Conservation (phyloP, 2,113 vertebrate species). For the Pelobates fuscus region DNA sequence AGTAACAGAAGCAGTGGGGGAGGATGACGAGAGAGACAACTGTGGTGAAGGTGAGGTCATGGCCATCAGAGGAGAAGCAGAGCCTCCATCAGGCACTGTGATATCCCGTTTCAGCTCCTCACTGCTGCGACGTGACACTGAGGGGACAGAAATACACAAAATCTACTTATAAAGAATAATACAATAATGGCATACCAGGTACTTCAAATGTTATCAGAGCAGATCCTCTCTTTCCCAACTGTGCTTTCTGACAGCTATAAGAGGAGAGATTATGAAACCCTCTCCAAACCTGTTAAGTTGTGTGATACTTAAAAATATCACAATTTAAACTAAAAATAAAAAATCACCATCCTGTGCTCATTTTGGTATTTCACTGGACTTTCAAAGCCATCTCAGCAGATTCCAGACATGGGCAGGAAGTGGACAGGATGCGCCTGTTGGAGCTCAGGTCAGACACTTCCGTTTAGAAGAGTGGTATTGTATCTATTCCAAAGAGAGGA, state of each 20-base stretch:
- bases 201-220: no score
- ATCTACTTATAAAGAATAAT: neutral
- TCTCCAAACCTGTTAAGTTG: no score
- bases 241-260: neutral
- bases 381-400: neutral
- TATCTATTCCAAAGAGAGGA: conserved; percentile 28
- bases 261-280: neutral
- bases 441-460: conserved; percentile 42
- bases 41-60: conserved; percentile 85
- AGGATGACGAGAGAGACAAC: conserved; percentile 75
- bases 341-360: no score
- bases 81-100: conserved; percentile 75
- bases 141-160: conserved; percentile 36
- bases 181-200: no score
- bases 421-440: conserved; percentile 22
- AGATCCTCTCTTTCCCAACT: no score
- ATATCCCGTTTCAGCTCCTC: conserved; percentile 92
- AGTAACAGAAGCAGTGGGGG: conserved; percentile 89
- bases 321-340: no score
- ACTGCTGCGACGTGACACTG: conserved; percentile 87
- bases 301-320: no score
- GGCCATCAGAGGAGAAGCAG: conserved; percentile 82
- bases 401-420: conserved; percentile 35
- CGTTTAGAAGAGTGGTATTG: conserved; percentile 16
- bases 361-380: neutral